Percentiles rank a stretch among this genome's conserved stretches.
Evolutionary conservation across 2,113 vertebrate genomes (phyloP).

Genomic region (Mystacornis crossleyi): DNA sequence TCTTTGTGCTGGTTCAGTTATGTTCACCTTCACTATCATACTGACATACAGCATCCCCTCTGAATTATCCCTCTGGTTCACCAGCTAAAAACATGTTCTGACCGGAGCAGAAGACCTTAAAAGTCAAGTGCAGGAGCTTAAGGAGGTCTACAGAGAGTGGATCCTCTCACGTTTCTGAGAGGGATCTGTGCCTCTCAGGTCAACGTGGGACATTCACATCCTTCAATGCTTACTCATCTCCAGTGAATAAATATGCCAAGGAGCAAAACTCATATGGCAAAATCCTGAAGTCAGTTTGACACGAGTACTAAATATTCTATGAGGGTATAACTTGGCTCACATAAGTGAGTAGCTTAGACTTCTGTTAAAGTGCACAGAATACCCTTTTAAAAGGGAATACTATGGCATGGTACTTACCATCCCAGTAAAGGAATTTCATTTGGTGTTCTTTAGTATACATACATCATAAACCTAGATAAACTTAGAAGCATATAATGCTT

Average conservation of each 20-base stretch:
- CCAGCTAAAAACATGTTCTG: background rate
- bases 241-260: background rate
- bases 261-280: background rate
- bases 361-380: background rate
- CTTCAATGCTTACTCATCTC: background rate
- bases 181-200: background rate
- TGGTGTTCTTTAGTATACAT: background rate
- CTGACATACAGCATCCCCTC: background rate
- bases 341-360: background rate
- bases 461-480: background rate
- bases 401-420: background rate
- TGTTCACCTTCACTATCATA: background rate
- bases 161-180: background rate
- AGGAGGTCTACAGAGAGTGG: background rate
- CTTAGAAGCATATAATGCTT: background rate
- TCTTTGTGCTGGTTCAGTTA: background rate
- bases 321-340: background rate
- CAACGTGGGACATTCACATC: background rate
- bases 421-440: background rate
- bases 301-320: rapidly evolving
- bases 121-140: background rate
- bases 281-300: background rate
- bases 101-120: background rate
- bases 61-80: background rate
- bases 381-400: background rate